Base-by-base conservation (phyloP, 2,113 vertebrate species). In the Erythrolamprus reginae region DNA sequence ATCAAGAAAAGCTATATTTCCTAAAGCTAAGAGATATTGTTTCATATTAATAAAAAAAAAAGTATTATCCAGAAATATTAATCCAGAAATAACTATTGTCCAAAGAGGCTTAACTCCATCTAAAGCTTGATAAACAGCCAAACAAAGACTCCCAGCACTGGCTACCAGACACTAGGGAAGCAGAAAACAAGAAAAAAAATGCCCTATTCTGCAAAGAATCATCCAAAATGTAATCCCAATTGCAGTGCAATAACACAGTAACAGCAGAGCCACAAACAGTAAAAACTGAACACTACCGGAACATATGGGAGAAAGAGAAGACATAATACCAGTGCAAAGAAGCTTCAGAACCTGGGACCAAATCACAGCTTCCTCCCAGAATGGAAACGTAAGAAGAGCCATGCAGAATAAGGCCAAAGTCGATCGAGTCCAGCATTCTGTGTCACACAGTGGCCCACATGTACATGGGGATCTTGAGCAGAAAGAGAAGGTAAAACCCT, bases 1-100 rank as follows among this genome's bases (percentile, higher is more conserved):
- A 77, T 61, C 92, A 95, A 93, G 89, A 94, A 82, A 90, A 82
- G 93, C 88, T 96, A 93, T 88, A 47, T 91, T 94, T 58, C 92
- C 82, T 92, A 38, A 45, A 93, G 51, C 89, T 92, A 93, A 94
- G 94, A 89, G 10, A 3, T 77, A 42, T 47, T 90, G 53, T 87
- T 88, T 89, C 89, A 56, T 84, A 91, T 92, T 93, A 94, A 77
- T n/a, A n/a, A n/a, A n/a, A n/a, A n/a, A n/a, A n/a, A n/a, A n/a
- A n/a, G n/a, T n/a, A n/a, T n/a, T n/a, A n/a, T 52, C 12, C 4
- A 15, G 87, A 86, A n/a, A n/a, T n/a, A n/a, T n/a, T n/a, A n/a
- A n/a, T 52, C 12, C 4, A 15, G 87, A 86, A 61, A 92, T 77
- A 38, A 77, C 33, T 38, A 38, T 77, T 77, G 58, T 33, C 38